Percentiles rank a stretch among this genome's conserved stretches.
These are phyloP conservation scores for Lamellibrachia satsuma DNA, from an alignment of 2,888 invertebrate species.

Conservation along the genomic window DNA sequence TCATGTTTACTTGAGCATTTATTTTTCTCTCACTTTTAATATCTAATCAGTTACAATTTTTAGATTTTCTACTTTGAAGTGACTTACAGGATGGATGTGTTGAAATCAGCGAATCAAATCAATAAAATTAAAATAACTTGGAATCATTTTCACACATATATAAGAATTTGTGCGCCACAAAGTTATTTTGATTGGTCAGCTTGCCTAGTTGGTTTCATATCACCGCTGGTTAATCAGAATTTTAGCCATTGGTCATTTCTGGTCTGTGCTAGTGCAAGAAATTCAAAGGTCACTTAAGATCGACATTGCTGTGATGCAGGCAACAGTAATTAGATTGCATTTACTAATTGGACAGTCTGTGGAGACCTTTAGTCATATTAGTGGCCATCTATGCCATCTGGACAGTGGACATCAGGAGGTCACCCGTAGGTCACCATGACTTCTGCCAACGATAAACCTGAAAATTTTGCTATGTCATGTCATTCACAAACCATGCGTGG, in stretches of 20 bases:
- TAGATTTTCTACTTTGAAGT: not conserved
- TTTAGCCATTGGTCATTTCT: not conserved
- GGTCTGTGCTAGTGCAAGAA: not conserved
- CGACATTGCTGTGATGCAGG: not conserved
- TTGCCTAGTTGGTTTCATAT: not conserved
- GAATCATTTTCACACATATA: not conserved
- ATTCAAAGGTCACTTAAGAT: not conserved
- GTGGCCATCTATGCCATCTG: not conserved
- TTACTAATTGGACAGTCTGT: not conserved
- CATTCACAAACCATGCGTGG: too few relatives aligned
- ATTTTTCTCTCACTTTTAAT: not conserved
- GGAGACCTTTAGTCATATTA: not conserved
- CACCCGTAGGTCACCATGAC: not conserved
- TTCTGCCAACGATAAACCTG: too few relatives aligned
- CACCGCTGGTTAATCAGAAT: not conserved
- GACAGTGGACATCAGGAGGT: not conserved
- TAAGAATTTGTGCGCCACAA: too few relatives aligned
- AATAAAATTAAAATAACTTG: too few relatives aligned
- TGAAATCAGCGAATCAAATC: not conserved
- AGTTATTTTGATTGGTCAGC: not conserved
- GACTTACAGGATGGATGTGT: not conserved
- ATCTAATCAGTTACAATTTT: not conserved
- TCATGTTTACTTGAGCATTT: not conserved
- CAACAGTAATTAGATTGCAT: constrained; percentile 2
- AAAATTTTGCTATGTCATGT: too few relatives aligned